phyloP scores from a whole-genome alignment of 2,113 vertebrate species.

The Phalacrocorax carbo region DNA sequence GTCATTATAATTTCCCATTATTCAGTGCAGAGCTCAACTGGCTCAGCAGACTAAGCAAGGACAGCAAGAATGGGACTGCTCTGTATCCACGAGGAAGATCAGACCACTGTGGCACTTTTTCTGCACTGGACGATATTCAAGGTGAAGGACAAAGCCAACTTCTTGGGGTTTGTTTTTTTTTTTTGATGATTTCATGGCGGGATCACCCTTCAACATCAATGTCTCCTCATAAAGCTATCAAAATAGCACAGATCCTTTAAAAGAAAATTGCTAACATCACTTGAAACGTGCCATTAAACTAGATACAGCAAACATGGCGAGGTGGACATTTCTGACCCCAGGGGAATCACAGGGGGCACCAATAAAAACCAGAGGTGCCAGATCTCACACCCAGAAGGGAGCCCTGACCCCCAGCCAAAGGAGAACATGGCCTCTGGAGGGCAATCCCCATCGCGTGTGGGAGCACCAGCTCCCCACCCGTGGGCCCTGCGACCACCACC shows the following conservation, averaged over 20 bases:
- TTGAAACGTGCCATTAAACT: not conserved
- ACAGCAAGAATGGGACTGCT: not conserved
- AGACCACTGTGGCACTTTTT: not conserved
- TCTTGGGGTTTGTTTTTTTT: not conserved
- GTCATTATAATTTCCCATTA: not conserved
- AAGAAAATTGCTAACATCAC: not conserved
- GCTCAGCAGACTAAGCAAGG: not conserved
- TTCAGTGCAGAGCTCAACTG: not conserved
- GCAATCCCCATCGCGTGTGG: rapidly evolving
- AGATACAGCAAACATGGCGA: rapidly evolving
- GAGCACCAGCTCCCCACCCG: not conserved
- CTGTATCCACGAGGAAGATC: not conserved
- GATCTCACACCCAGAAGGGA: not conserved
- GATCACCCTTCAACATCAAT: not conserved
- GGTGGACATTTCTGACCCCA: not conserved
- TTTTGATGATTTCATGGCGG: not conserved
- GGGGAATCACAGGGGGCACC: not conserved
- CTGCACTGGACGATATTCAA: not conserved
- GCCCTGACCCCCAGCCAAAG: rapidly evolving
- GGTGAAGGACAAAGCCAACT: not conserved
- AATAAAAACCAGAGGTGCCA: not conserved
- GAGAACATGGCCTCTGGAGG: not conserved
- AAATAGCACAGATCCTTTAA: not conserved
- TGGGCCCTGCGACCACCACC: not conserved
- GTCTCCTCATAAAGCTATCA: not conserved